phyloP scores from a whole-genome alignment of 2,797 vertebrate genomes.

The Pipistrellus pygmaeus region DNA sequence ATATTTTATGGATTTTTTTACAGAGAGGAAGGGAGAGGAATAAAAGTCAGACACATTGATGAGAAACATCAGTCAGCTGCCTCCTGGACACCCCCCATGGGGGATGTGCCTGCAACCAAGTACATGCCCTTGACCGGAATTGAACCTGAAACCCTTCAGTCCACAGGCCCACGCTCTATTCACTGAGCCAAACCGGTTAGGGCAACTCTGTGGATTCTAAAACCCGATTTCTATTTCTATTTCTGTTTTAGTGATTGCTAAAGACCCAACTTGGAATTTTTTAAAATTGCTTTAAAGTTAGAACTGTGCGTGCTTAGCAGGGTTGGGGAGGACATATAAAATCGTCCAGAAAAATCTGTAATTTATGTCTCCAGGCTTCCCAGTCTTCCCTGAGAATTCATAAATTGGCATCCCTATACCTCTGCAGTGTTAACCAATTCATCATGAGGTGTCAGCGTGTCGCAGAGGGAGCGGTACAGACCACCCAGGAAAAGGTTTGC shows the following conservation, averaged over 20 bases:
- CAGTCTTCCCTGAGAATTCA: not conserved
- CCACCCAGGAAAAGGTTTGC: not conserved
- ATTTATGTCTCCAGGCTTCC: not conserved
- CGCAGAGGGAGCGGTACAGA: not conserved
- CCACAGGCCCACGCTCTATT: too few species aligned
- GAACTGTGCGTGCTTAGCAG: not conserved
- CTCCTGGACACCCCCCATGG: too few species aligned
- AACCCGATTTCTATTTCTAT: not conserved
- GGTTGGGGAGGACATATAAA: not conserved
- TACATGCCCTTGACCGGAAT: too few species aligned
- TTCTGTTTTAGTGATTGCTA: not conserved
- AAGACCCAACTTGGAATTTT: constrained; percentile 6
- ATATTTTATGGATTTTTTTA: too few species aligned
- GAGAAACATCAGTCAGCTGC: too few species aligned
- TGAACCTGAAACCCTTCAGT: too few species aligned
- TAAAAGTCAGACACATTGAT: too few species aligned
- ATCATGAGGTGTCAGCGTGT: not conserved
- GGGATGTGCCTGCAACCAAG: too few species aligned
- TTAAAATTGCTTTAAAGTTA: not conserved
- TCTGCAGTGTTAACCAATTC: not conserved
- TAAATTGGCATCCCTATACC: not conserved
- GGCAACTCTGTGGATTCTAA: not conserved
- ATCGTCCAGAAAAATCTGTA: not conserved
- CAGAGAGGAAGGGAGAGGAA: too few species aligned
- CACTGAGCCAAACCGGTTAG: too few species aligned